A percentile compares a stretch with the other conserved stretches of the same genome.
These are phyloP conservation scores for Gadopsis marmoratus DNA, from an alignment of 2,797 vertebrate genomes.

Conservation along the genomic window DNA sequence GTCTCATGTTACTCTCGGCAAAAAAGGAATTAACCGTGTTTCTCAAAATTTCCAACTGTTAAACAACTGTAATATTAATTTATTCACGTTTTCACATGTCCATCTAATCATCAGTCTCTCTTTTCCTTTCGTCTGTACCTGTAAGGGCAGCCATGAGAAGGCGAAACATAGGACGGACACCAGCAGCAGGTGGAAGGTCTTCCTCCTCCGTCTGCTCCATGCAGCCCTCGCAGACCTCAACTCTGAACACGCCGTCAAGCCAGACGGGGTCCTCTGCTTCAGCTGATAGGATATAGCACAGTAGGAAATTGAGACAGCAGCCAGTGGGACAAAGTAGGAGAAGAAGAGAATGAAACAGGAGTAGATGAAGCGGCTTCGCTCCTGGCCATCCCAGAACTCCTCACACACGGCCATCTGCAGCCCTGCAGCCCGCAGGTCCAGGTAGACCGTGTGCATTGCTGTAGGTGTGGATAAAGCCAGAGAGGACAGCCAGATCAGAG, in stretches of 20 bases:
- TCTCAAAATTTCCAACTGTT: not conserved
- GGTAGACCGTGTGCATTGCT: slow-evolving; percentile 85
- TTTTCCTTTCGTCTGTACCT: slow-evolving; percentile 70
- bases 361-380: slow-evolving; percentile 86
- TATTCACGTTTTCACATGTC: not conserved
- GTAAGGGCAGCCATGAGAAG: slow-evolving; percentile 92
- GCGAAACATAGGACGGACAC: slow-evolving; percentile 90
- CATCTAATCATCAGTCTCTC: not conserved
- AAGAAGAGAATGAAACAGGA: slow-evolving; percentile 89
- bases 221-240: slow-evolving; percentile 77
- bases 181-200: slow-evolving; percentile 89
- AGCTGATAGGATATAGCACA: slow-evolving; percentile 89
- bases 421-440: slow-evolving; percentile 87
- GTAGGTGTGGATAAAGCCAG: slow-evolving; percentile 85
- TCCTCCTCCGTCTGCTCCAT: slow-evolving; percentile 87
- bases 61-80: not conserved
- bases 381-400: slow-evolving; percentile 89
- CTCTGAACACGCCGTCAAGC: slow-evolving; percentile 72
- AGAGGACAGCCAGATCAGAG: slow-evolving; percentile 88
- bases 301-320: slow-evolving; percentile 88
- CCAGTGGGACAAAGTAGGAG: slow-evolving; percentile 89
- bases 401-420: slow-evolving; percentile 90
- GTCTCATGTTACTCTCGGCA: not conserved
- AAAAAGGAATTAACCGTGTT: not conserved
- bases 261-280: slow-evolving; percentile 81